Conservation (phyloP, 2,888 invertebrate species). For the Pseudococcus jackbeardsleyi region DNA sequence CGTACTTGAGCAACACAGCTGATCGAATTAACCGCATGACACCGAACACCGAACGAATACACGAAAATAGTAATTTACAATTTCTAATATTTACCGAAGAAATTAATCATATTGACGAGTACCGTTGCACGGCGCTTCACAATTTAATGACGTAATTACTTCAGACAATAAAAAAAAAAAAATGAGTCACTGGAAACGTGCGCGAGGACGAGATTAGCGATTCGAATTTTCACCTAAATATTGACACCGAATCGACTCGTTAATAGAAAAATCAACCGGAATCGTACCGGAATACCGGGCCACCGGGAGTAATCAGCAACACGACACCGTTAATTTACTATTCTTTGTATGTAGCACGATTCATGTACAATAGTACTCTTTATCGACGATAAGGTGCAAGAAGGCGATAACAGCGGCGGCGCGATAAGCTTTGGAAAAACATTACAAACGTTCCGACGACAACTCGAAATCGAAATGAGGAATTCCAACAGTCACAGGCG, state of each 20-base stretch:
- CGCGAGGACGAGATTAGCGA: not conserved
- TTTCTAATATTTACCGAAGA: conserved; percentile 11
- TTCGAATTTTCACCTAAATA: not conserved
- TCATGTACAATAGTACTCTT: not conserved
- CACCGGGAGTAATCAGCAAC: not conserved
- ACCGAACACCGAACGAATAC: not conserved
- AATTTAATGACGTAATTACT: conserved; percentile 18
- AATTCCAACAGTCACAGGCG: too few species aligned
- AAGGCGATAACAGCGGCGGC: not conserved
- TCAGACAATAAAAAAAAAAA: not conserved
- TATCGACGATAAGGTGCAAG: not conserved
- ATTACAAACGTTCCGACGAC: not conserved
- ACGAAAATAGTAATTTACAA: not conserved
- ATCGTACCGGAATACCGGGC: conserved; percentile 29
- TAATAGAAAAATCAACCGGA: conserved; percentile 14
- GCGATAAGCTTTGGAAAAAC: conserved; percentile 14
- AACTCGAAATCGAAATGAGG: too few species aligned
- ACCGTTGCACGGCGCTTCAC: not conserved
- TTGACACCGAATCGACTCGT: not conserved
- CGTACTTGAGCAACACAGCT: not conserved
- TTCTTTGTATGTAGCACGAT: conserved; percentile 22
- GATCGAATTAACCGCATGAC: not conserved
- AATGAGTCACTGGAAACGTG: conserved; percentile 8
- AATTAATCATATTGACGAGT: not conserved
- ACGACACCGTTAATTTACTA: conserved; percentile 18